These are phyloP conservation scores for Eilema depressum DNA, from an alignment of 2,888 invertebrate genomes.

Conservation along the genomic window DNA sequence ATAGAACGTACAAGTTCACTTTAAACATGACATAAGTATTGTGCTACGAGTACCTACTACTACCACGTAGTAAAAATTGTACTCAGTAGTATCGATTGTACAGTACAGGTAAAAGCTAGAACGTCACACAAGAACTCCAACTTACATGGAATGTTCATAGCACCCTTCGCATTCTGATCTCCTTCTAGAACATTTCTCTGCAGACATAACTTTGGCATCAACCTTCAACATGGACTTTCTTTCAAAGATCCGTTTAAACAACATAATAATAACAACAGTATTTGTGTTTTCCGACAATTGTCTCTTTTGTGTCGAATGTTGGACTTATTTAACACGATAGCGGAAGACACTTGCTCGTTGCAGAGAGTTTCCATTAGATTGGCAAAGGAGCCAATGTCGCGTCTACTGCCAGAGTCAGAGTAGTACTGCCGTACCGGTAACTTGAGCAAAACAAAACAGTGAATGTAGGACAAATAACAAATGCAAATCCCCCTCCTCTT, in stretches of 20 bases:
- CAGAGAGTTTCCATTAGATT: conserved; percentile 86
- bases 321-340: conserved; percentile 76
- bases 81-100: neutral
- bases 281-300: conserved; percentile 83
- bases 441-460: conserved; percentile 43
- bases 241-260: conserved; percentile 87
- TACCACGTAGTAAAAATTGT: neutral
- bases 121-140: conserved; percentile 40
- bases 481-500: conserved; percentile 47
- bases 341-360: conserved; percentile 73
- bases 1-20: too few species aligned
- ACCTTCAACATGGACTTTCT: conserved; percentile 85
- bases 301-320: conserved; percentile 82
- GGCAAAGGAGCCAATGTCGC: conserved; percentile 79
- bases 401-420: conserved; percentile 77
- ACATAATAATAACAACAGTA: conserved; percentile 83
- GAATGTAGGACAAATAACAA: conserved; percentile 58
- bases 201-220: conserved; percentile 67
- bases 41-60: too few species aligned
- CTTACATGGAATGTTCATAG: conserved; percentile 83
- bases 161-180: conserved; percentile 82
- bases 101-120: neutral
- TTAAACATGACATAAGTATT: too few species aligned
- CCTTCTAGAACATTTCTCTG: conserved; percentile 83
- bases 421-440: conserved; percentile 69